A percentile compares a stretch with the other conserved stretches of the same genome.
Conservation (phyloP, 2,113 vertebrate genomes). For the Aepyceros melampus region DNA sequence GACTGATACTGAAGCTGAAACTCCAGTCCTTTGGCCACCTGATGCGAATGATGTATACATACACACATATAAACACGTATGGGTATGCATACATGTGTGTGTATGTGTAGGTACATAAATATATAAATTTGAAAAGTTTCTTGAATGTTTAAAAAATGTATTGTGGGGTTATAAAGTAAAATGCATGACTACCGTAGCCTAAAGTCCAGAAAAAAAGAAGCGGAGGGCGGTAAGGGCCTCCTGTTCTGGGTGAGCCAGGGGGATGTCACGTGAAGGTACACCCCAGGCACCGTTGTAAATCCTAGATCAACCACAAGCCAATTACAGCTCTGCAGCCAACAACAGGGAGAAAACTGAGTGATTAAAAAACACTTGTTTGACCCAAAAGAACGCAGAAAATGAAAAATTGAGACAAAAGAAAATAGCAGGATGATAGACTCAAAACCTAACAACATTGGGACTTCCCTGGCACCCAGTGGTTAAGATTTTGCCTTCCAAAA, state of each 20-base stretch:
- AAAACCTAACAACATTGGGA: neutral
- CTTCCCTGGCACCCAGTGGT: neutral
- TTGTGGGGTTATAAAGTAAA: neutral
- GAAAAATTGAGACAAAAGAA: no score
- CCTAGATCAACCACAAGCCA: neutral
- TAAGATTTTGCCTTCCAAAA: neutral
- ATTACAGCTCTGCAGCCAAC: neutral
- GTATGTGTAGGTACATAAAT: neutral
- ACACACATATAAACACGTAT: neutral
- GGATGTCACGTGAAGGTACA: fast-evolving
- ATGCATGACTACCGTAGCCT: fast-evolving
- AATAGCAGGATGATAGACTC: neutral
- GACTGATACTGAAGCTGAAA: neutral
- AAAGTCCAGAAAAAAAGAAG: neutral
- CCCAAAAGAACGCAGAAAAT: neutral
- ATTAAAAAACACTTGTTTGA: neutral
- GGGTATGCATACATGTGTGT: neutral
- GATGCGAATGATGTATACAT: neutral
- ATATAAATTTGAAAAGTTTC: neutral
- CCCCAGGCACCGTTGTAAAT: fast-evolving
- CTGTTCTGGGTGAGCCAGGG: fast-evolving
- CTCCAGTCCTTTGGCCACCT: neutral
- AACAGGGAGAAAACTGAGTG: fast-evolving
- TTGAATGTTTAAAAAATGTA: neutral
- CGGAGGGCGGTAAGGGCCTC: fast-evolving